These are phyloP conservation scores for Pyrochroa serraticornis DNA, from an alignment of 2,888 invertebrate genomes.

Conservation along the genomic window DNA sequence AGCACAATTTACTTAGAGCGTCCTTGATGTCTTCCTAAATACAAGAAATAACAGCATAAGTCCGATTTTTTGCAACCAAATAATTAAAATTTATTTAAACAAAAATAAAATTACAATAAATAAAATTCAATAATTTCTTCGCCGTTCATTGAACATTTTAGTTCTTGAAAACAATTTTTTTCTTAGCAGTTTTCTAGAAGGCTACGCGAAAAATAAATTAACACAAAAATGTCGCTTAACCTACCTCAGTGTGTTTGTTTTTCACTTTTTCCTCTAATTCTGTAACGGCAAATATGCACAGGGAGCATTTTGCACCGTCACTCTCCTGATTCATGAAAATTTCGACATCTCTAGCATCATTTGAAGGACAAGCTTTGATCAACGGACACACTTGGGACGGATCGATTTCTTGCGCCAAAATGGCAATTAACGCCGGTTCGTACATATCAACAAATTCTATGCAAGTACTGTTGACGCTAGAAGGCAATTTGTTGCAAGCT, in stretches of 20 bases:
- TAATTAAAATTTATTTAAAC: conserved; percentile 13
- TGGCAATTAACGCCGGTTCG: conserved; percentile 78
- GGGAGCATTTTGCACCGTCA: conserved; percentile 73
- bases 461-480: conserved; percentile 68
- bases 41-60: conserved; percentile 10
- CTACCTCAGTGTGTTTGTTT: conserved; percentile 77
- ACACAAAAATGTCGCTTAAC: conserved; percentile 12
- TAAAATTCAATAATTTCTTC: not conserved
- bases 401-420: conserved; percentile 80
- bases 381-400: conserved; percentile 78
- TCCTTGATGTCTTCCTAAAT: conserved; percentile 70
- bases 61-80: conserved; percentile 11
- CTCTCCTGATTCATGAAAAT: conserved; percentile 59
- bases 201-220: not conserved
- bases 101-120: not conserved
- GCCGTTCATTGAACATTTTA: not conserved
- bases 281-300: conserved; percentile 83
- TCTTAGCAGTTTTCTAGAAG: not conserved
- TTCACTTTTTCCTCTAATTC: conserved; percentile 77
- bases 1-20: conserved; percentile 74
- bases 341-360: conserved; percentile 61
- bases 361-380: conserved; percentile 70
- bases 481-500: conserved; percentile 73
- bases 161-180: no score
- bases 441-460: conserved; percentile 77